phyloP scores from a whole-genome alignment of 2,888 invertebrate genomes.

The Chymomyza fuscimana region DNA sequence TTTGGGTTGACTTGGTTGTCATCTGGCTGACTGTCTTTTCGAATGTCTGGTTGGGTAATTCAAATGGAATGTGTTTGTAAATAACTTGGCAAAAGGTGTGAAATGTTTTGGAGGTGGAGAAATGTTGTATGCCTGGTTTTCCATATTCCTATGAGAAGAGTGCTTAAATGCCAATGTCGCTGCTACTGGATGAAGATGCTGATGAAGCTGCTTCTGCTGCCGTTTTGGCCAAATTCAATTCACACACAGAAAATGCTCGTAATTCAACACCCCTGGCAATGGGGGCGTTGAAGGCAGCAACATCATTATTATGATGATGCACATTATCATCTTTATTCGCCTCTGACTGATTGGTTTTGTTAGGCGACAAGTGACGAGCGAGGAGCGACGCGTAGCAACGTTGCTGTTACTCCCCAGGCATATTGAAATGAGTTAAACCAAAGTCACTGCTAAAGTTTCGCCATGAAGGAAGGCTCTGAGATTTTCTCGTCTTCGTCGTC shows the following conservation, averaged over 20 bases:
- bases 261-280: conserved; percentile 61
- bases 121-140: conserved; percentile 23
- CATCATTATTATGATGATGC: not conserved
- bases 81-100: conserved; percentile 57
- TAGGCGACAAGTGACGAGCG: conserved; percentile 11
- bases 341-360: conserved; percentile 71
- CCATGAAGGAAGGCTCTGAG: not conserved
- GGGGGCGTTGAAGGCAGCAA: not conserved
- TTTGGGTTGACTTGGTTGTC: not conserved
- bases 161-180: conserved; percentile 1
- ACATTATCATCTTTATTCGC: conserved; percentile 41
- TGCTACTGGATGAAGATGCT: conserved; percentile 7
- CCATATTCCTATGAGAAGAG: conserved; percentile 19
- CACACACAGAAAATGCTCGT: conserved; percentile 73
- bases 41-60: conserved; percentile 40
- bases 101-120: not conserved
- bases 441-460: conserved; percentile 20
- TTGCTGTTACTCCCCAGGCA: conserved; percentile 46
- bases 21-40: not conserved
- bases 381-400: not conserved
- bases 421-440: conserved; percentile 66
- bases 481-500: conserved; percentile 18
- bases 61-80: conserved; percentile 69
- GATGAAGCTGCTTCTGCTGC: too few species aligned
- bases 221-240: conserved; percentile 65